These are phyloP conservation scores for Champsocephalus esox DNA, from an alignment of 2,797 vertebrate genomes.

Conservation along the genomic window DNA sequence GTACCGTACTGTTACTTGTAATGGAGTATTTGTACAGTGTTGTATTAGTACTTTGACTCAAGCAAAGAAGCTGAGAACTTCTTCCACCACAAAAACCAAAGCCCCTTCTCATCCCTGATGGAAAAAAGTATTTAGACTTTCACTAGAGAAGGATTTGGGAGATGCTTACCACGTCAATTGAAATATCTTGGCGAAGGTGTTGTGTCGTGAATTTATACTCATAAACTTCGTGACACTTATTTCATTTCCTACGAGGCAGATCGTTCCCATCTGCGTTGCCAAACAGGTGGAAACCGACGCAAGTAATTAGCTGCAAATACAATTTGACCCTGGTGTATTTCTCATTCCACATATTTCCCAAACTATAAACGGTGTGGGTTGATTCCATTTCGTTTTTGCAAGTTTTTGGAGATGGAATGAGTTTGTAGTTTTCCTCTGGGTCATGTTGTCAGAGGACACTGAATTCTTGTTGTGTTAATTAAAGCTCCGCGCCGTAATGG, in stretches of 20 bases:
- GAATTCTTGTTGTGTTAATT: slow-evolving; percentile 81
- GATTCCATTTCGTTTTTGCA: slow-evolving; percentile 63
- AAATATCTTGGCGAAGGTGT: not conserved
- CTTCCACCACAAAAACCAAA: not conserved
- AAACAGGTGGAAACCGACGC: slow-evolving; percentile 56
- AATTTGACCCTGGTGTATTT: slow-evolving; percentile 60
- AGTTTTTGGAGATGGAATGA: slow-evolving; percentile 73
- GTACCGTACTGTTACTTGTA: too few species aligned
- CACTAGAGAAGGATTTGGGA: not conserved
- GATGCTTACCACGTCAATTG: not conserved
- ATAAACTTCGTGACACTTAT: slow-evolving; percentile 25
- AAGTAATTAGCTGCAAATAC: slow-evolving; percentile 64
- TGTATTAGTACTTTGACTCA: too few species aligned
- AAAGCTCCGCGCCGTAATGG: slow-evolving; percentile 65
- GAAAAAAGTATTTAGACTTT: not conserved
- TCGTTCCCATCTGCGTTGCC: slow-evolving; percentile 35
- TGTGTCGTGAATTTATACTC: slow-evolving; percentile 8
- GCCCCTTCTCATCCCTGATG: not conserved
- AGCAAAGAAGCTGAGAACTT: too few species aligned
- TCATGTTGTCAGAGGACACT: slow-evolving; percentile 73
- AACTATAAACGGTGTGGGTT: slow-evolving; percentile 67
- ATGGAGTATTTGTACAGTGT: too few species aligned
- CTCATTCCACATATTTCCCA: slow-evolving; percentile 70
- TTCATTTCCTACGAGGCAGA: slow-evolving; percentile 23
- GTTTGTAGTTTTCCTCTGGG: slow-evolving; percentile 75